Base-by-base conservation (phyloP, 2,113 vertebrate species). In the Scatophagus argus region DNA sequence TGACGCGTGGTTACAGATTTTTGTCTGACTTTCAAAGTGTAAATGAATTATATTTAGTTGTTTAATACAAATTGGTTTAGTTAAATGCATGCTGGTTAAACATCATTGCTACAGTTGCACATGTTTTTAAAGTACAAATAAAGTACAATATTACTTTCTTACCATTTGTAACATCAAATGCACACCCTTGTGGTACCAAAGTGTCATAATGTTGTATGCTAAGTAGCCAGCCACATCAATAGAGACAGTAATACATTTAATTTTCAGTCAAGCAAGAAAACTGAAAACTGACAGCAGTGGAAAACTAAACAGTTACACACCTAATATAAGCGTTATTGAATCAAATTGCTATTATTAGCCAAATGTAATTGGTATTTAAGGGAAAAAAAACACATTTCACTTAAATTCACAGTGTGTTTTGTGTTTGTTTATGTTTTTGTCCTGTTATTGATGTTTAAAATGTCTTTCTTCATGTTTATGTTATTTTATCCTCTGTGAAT, bases 171-270 rank as follows among this genome's bases (percentile, higher is more conserved):
- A 23, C 39, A 76, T 41, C 39, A 41, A 51, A 68, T 74, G 78
- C 69, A 72, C 74, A 74, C 67, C 79, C 79, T 85, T 56, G 86
- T 85, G 86, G 75, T 58, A 43, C 58, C 25, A 82, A 47, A 51
- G 64, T 66, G 74, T 47, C 31, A 62, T 44, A 41, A 12, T 25
- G 7, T 43, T 44, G 34, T 71, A 36, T 47, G 27, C 34, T 39
- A 47, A 36, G n/a, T 46, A 41, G 13, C 17, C 21, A 16, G 11
- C 27, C 32, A 27, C 27, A 43, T 66, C 52, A 43, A 8, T 34
- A 17, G n/a, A 16, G 31, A 8, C 56, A 73, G 38, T 17, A 11
- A 14, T 21, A 8, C 3, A 51, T 55, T 60, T 61, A 1, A 21
- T 60, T 60, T 61, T 52, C 14, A 21, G 16, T 55, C 12, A 44